phyloP scores from a whole-genome alignment of 1,140 invertebrate genomes.

The Stegodyphus dumicola region DNA sequence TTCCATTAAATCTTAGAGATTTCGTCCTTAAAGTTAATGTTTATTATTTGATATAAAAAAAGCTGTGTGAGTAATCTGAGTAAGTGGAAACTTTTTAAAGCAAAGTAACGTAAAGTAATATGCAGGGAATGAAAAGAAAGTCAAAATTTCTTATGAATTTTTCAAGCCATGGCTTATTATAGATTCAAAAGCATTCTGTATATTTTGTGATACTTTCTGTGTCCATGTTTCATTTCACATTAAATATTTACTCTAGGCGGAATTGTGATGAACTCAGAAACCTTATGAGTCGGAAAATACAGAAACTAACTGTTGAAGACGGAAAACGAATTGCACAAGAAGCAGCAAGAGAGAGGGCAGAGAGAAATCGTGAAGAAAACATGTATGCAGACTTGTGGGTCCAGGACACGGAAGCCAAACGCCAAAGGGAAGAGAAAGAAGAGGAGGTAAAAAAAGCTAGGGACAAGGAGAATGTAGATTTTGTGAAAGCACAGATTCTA shows the following conservation, averaged over 20 bases:
- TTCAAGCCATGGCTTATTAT: too few relatives aligned
- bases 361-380: slow-evolving; percentile 7
- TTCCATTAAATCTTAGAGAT: too few relatives aligned
- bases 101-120: too few relatives aligned
- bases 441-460: background rate
- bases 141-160: too few relatives aligned
- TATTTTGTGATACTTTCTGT: too few relatives aligned
- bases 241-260: background rate
- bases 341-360: background rate
- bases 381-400: slow-evolving; percentile 11
- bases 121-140: too few relatives aligned
- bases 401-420: slow-evolving; percentile 14
- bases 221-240: too few relatives aligned
- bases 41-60: too few relatives aligned
- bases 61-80: too few relatives aligned
- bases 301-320: background rate
- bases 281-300: slow-evolving; percentile 10
- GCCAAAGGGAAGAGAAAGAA: slow-evolving; percentile 12
- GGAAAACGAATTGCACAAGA: background rate
- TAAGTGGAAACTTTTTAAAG: too few relatives aligned
- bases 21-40: too few relatives aligned
- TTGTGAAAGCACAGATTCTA: background rate
- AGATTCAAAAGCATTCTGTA: too few relatives aligned
- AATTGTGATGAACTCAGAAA: slow-evolving; percentile 46
- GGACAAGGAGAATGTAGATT: background rate